phyloP scores from a whole-genome alignment of 92 coral and sea anemone genomes.

The Plumapathes pennacea region DNA sequence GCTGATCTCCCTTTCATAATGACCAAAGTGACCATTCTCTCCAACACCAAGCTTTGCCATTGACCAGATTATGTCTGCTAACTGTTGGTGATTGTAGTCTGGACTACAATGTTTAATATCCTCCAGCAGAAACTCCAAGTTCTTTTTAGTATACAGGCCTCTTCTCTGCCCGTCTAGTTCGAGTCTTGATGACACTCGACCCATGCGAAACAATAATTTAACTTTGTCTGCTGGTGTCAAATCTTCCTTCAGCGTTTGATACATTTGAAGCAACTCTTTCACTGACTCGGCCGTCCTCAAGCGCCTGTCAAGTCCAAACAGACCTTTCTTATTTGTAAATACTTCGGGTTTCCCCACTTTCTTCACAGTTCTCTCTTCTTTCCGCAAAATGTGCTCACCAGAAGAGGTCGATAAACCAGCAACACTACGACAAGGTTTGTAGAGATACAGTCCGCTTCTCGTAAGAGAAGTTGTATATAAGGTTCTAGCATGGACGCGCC shows the following conservation, averaged over 20 bases:
- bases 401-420: no score
- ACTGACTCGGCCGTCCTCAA: conserved; percentile 1
- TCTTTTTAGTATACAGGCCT: no score
- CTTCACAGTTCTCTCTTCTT: no score
- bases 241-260: conserved; percentile 3
- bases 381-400: no score
- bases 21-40: conserved; percentile 30
- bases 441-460: no score
- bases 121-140: conserved; percentile 31
- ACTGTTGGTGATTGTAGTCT: conserved; percentile 37
- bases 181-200: no score
- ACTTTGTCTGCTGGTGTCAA: conserved; percentile 9
- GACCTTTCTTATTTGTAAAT: no score
- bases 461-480: no score
- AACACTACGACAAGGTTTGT: no score
- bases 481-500: no score
- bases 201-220: conserved; percentile 21
- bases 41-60: conserved; percentile 43
- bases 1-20: conserved; percentile 57
- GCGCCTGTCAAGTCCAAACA: background rate
- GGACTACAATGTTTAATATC: conserved; percentile 29
- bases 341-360: no score
- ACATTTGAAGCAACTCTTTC: conserved; percentile 29
- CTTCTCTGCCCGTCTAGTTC: no score
- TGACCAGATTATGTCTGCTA: conserved; percentile 68